These are phyloP conservation scores for Cyanocitta stelleri DNA, from an alignment of 2,113 vertebrate genomes.

Conservation along the genomic window DNA sequence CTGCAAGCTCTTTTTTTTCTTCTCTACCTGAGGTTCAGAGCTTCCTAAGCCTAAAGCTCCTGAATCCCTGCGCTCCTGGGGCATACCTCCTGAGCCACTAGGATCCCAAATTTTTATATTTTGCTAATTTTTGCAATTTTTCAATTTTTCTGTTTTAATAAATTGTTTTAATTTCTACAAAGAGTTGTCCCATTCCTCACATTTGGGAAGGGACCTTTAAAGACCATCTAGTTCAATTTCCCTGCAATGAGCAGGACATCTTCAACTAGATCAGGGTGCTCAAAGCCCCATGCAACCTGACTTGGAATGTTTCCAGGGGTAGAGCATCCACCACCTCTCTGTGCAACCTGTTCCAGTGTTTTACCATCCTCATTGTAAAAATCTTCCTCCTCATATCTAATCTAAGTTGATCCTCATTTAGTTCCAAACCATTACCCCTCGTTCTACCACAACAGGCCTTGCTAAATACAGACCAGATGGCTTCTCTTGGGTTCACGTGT, in stretches of 20 bases:
- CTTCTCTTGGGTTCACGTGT: background rate
- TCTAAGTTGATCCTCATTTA: background rate
- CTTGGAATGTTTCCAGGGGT: background rate
- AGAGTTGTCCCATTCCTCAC: no score
- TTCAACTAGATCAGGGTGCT: background rate
- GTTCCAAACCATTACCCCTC: background rate
- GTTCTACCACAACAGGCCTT: background rate
- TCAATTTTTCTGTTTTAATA: no score
- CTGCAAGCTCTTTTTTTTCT: no score
- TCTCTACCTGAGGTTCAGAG: no score
- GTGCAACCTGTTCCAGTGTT: accelerated
- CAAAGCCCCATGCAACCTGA: background rate
- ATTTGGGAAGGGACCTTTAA: background rate
- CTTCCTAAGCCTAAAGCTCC: no score
- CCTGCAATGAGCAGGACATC: background rate
- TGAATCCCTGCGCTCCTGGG: no score
- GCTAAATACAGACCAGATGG: background rate
- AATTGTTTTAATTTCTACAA: no score
- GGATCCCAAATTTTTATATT: no score
- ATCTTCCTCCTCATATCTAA: background rate
- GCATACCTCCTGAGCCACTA: no score
- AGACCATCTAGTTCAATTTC: background rate
- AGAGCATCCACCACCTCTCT: background rate
- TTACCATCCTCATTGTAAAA: background rate
- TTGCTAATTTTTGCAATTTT: no score